phyloP scores from a whole-genome alignment of 2,888 invertebrate species.

The Epinotia bilunana region DNA sequence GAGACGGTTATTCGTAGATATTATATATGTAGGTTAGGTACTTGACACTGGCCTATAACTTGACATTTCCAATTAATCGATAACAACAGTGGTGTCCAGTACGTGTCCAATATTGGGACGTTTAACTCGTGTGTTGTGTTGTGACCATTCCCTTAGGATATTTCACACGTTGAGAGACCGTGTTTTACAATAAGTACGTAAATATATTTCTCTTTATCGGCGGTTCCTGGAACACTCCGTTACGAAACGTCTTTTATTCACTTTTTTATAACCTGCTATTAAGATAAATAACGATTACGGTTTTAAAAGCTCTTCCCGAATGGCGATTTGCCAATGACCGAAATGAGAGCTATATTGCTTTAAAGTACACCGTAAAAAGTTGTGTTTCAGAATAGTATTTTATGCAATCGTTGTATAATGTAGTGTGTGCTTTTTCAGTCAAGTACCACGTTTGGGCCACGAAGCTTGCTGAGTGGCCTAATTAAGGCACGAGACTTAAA shows the following conservation, averaged over 20 bases:
- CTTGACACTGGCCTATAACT: no score
- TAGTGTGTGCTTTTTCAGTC: no score
- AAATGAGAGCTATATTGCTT: neutral
- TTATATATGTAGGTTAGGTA: no score
- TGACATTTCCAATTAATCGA: no score
- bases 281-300: slow-evolving; percentile 1
- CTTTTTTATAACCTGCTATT: slow-evolving; percentile 10
- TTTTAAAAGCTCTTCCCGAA: slow-evolving; percentile 10
- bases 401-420: no score
- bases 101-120: no score
- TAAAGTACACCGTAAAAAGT: neutral
- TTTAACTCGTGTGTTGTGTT: no score
- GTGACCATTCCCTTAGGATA: neutral
- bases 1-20: no score
- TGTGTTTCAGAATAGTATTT: neutral
- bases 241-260: neutral
- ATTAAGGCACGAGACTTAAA: no score
- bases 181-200: neutral
- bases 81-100: no score
- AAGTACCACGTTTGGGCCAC: no score
- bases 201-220: neutral
- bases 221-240: neutral
- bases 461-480: no score
- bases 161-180: neutral
- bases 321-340: slow-evolving; percentile 19